Evolutionary conservation across 2,888 invertebrate genomes (phyloP), one percentile per base, ranked within the genome.

Genomic region (Coremacera marginata): DNA sequence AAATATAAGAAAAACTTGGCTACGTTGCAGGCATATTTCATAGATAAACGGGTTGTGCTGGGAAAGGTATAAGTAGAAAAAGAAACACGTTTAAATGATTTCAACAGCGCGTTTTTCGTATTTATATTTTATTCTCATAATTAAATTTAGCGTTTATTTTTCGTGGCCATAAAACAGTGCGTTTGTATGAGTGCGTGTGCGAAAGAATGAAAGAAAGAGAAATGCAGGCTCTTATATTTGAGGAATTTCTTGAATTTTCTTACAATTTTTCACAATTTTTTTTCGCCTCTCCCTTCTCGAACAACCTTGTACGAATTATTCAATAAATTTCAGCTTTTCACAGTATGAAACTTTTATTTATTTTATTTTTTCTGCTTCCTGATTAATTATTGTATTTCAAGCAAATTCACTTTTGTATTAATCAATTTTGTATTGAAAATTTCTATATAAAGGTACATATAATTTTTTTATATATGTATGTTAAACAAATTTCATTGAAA

Each of bases 381-480:
- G 9, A 3, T 19, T 55, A 7, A 2, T 19, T 55, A 19, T 19
- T 34, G 14, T 63, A 34, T 27, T 9, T 16, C 5, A 63, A 31
- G 27, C 34, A 16, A 63, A 31, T 34, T 63, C 63, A 31, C 25
- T 31, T 31, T 11, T 1, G 14, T 25, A 63, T 31, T 31, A 8
- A 16, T 3, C 51, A 2, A 49, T 51, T 51, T 51, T 51, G n/a
- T 68, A n/a, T 31, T 5, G 5, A 19, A 68, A 68, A 68, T 9
- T 34, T 31, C 22, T 65, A 7, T 62, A 22, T 55, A 72, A 62
- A 25, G 31, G 31, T 8, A 72, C 60, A 14, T 72, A n/a, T 44
- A 62, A 14, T 27, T 55, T 34, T 14, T 37, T 31, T 70, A 70
- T 70, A 70, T 74, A 67, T 71, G n/a, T 51, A 14, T 22, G n/a